A percentile compares a stretch with the other conserved stretches of the same genome.
These are phyloP conservation scores for Gymnopithys bicolor DNA, from an alignment of 2,797 vertebrate genomes.

Conservation along the genomic window DNA sequence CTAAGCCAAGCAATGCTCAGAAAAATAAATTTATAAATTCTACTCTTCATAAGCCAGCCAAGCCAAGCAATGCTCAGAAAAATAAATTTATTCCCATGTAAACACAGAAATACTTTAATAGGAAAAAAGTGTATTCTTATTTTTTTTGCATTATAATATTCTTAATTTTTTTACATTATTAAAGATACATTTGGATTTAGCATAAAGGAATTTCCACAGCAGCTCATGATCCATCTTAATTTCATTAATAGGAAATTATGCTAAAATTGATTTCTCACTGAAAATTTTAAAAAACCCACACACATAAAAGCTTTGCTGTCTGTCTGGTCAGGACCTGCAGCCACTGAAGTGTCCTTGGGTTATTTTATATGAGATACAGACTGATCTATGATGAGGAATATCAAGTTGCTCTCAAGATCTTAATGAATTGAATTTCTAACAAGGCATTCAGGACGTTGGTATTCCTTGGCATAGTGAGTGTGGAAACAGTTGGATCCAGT, in stretches of 20 bases:
- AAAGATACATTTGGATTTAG: neutral
- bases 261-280: neutral
- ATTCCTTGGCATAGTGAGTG: neutral
- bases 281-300: neutral
- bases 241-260: neutral
- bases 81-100: neutral
- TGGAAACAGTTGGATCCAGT: neutral
- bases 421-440: neutral
- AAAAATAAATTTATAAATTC: neutral
- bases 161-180: neutral
- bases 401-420: neutral
- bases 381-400: neutral
- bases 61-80: neutral
- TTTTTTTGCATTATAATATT: neutral
- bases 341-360: neutral
- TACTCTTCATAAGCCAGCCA: neutral
- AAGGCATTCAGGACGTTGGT: neutral
- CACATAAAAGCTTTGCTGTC: neutral
- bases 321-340: neutral
- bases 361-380: neutral
- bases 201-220: neutral
- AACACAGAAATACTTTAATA: neutral
- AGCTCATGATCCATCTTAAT: neutral
- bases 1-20: neutral
- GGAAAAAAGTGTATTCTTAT: neutral